Conservation (phyloP, 92 coral and sea anemone genomes). For the Isaurus tuberculatus region DNA sequence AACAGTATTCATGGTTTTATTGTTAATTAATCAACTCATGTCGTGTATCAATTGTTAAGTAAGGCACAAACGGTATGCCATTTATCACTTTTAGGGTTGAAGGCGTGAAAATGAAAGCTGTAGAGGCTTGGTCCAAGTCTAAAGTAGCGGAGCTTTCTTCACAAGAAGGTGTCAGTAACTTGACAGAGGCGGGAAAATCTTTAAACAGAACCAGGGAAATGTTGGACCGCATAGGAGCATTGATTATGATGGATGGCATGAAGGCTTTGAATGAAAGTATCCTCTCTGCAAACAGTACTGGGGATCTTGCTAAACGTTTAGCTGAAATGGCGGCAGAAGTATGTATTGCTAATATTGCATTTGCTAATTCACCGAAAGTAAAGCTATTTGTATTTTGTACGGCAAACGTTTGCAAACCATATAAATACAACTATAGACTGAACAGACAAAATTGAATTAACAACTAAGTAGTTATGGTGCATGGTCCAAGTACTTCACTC, state of each 20-base stretch:
- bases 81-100: slow-evolving; percentile 45
- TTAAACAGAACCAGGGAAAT: slow-evolving; percentile 76
- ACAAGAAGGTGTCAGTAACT: slow-evolving; percentile 61
- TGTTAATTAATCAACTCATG: too few species aligned
- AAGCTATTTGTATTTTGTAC: too few species aligned
- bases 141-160: slow-evolving; percentile 55
- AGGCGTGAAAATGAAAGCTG: slow-evolving; percentile 42
- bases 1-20: too few species aligned
- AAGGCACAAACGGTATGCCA: too few species aligned
- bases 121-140: slow-evolving; percentile 64
- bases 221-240: slow-evolving; percentile 65
- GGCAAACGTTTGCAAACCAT: too few species aligned
- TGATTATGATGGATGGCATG: slow-evolving; percentile 56
- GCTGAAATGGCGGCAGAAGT: slow-evolving; percentile 82
- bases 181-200: slow-evolving; percentile 75
- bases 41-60: too few species aligned
- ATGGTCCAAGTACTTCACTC: too few species aligned
- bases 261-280: slow-evolving; percentile 71
- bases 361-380: background rate
- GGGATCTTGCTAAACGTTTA: slow-evolving; percentile 72
- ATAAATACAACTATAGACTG: too few species aligned
- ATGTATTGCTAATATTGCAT: background rate
- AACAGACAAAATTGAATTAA: too few species aligned
- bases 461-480: too few species aligned
- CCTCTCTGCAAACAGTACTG: slow-evolving; percentile 71